These are phyloP conservation scores for Drosophila tropicalis DNA, from an alignment of 1,140 invertebrate genomes.

Conservation along the genomic window DNA sequence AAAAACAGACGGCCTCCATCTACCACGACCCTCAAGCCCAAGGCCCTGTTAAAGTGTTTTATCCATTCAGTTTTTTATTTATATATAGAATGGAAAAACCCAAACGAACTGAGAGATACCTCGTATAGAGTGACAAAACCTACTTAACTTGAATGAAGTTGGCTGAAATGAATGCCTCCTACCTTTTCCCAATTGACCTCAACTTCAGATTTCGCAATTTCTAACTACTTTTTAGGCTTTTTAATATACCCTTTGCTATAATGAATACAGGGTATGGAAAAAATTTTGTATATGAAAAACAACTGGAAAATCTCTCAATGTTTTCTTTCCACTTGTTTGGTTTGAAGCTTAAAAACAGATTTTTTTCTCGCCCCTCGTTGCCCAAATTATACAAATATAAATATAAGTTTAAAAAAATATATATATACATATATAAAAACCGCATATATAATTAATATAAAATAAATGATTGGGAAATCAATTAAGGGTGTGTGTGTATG, in stretches of 20 bases:
- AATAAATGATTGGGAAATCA: slow-evolving; percentile 78
- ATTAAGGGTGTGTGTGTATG: slow-evolving; percentile 36
- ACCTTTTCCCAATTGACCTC: too few species aligned
- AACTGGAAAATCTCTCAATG: slow-evolving; percentile 50
- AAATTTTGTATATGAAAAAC: slow-evolving; percentile 9
- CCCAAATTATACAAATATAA: slow-evolving; percentile 41
- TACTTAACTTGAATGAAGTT: too few species aligned
- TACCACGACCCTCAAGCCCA: slow-evolving; percentile 13
- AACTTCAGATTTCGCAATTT: too few species aligned
- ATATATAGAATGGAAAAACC: slow-evolving; percentile 20
- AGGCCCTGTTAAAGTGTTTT: slow-evolving; percentile 53
- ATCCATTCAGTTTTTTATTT: slow-evolving; percentile 31
- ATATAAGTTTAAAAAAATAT: slow-evolving; percentile 44
- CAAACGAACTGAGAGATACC: background rate
- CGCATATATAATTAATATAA: slow-evolving; percentile 79
- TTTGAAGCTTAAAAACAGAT: slow-evolving; percentile 65
- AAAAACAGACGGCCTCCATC: slow-evolving; percentile 54
- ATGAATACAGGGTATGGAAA: background rate
- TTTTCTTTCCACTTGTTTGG: slow-evolving; percentile 53
- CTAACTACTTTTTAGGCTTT: too few species aligned
- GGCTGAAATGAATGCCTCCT: too few species aligned
- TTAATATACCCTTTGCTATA: background rate
- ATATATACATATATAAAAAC: slow-evolving; percentile 30
- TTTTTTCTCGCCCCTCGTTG: slow-evolving; percentile 46
- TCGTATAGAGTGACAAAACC: background rate